A percentile compares a stretch with the other conserved stretches of the same genome.
These are phyloP conservation scores for Clivina fossor DNA, from an alignment of 2,888 invertebrate species.

Conservation along the genomic window DNA sequence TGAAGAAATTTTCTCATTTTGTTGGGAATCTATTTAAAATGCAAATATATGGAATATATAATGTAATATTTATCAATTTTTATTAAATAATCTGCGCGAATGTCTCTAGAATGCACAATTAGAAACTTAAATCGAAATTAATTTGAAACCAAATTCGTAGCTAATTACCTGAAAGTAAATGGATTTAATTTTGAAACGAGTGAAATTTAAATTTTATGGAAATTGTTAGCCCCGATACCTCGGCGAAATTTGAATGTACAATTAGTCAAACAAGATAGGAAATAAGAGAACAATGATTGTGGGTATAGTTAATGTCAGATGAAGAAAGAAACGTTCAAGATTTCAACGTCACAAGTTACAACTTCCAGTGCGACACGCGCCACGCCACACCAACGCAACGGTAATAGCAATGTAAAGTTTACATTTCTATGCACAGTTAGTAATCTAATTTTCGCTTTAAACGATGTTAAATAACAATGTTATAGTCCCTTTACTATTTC, in stretches of 20 bases:
- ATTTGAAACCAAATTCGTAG: conserved; percentile 26
- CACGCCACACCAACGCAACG: too few relatives aligned
- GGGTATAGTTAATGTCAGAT: conserved; percentile 8
- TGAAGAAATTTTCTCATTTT: too few relatives aligned
- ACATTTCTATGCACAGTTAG: too few relatives aligned
- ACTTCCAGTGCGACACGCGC: too few relatives aligned
- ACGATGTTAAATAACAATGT: too few relatives aligned
- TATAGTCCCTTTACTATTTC: too few relatives aligned
- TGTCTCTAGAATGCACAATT: conserved; percentile 18
- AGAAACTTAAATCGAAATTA: conserved; percentile 24
- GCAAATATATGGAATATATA: too few relatives aligned
- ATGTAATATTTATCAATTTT: too few relatives aligned
- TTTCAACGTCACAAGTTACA: too few relatives aligned
- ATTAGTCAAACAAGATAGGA: conserved; percentile 28
- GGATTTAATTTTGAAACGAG: conserved; percentile 30
- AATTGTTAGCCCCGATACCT: conserved; percentile 26
- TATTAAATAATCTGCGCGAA: conserved; percentile 19
- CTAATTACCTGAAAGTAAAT: conserved; percentile 33
- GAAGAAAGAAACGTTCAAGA: conserved; percentile 17
- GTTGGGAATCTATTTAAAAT: too few relatives aligned
- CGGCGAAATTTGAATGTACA: conserved; percentile 30
- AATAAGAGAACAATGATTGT: conserved; percentile 20
- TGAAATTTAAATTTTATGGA: conserved; percentile 31
- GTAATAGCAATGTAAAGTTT: too few relatives aligned
- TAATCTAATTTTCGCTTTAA: too few relatives aligned